Evolutionary conservation across 1,140 invertebrate species (phyloP).

Genomic region (Penaeus indicus): DNA sequence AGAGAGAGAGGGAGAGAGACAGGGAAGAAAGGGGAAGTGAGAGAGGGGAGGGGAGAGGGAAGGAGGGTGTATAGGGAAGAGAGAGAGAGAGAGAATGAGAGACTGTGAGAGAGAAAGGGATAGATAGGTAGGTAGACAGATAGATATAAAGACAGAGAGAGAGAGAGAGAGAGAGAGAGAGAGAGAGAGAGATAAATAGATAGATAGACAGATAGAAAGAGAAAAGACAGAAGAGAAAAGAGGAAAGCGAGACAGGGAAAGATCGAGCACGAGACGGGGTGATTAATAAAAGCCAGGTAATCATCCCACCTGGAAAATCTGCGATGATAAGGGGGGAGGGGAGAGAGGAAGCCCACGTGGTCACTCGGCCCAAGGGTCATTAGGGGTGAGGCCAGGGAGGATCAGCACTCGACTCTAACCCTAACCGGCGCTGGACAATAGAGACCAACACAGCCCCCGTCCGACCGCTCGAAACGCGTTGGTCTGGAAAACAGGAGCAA

Average conservation of each 20-base stretch:
- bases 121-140: neutral
- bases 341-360: neutral
- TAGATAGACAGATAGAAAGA: neutral
- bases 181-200: neutral
- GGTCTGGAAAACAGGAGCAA: too few species aligned
- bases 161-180: neutral
- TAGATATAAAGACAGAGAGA: neutral
- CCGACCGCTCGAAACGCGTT: too few species aligned
- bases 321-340: neutral
- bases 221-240: neutral
- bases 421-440: too few species aligned
- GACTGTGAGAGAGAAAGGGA: neutral
- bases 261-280: neutral
- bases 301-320: conserved; percentile 24
- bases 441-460: too few species aligned
- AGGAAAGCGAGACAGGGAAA: neutral
- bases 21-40: too few species aligned
- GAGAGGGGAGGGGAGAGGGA: neutral
- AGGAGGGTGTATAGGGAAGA: neutral
- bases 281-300: conserved; percentile 40
- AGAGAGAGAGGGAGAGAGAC: neutral
- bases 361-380: too few species aligned
- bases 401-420: neutral
- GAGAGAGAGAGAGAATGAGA: neutral
- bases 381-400: neutral